A percentile compares a stretch with the other conserved stretches of the same genome.
Evolutionary conservation across 2,113 vertebrate species (phyloP).

Genomic region (Cnemophilus loriae): DNA sequence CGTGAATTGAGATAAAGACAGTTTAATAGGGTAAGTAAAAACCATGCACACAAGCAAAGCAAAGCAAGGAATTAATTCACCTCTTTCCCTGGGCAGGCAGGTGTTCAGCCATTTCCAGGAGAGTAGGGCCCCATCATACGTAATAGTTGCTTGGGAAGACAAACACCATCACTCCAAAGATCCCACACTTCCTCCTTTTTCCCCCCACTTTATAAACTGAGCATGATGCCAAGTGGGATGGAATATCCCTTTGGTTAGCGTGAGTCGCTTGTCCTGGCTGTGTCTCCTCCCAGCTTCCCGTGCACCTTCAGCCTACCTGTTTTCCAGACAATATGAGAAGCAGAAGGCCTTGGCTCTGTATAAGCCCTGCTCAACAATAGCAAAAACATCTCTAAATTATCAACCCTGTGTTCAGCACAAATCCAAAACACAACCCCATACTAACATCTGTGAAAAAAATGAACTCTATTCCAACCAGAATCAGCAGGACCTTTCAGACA

Average conservation of each 20-base stretch:
- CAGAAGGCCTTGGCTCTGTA: background rate
- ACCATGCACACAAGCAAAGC: background rate
- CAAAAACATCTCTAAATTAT: background rate
- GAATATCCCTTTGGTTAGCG: background rate
- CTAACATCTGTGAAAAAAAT: background rate
- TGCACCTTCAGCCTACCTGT: fast-evolving
- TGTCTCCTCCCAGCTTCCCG: background rate
- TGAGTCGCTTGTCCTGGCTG: background rate
- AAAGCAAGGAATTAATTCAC: background rate
- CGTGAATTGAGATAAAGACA: background rate
- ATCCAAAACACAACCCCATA: background rate
- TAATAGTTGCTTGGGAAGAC: background rate
- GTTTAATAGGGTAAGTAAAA: background rate
- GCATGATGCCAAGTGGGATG: background rate
- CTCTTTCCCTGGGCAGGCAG: background rate
- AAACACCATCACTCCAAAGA: background rate
- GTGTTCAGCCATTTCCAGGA: background rate
- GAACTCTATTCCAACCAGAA: background rate
- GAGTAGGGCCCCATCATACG: fast-evolving
- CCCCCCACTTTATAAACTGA: background rate
- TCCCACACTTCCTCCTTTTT: fast-evolving
- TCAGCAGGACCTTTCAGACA: background rate
- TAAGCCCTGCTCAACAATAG: background rate
- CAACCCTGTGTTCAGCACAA: background rate
- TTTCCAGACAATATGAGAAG: background rate